These are phyloP conservation scores for Australoheros scitulus DNA, from an alignment of 2,113 vertebrate species.

Conservation along the genomic window DNA sequence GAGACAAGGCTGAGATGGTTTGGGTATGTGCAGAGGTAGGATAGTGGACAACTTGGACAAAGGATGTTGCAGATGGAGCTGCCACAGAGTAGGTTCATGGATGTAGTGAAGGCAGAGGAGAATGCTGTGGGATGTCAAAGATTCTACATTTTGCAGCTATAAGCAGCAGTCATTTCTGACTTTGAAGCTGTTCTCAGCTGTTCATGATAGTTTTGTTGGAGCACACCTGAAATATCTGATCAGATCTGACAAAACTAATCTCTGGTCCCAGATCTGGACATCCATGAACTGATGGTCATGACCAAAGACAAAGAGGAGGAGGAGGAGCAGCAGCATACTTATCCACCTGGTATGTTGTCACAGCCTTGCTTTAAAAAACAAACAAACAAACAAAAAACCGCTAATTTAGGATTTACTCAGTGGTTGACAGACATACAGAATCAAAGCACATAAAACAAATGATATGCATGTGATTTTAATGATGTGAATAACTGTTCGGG, in stretches of 20 bases:
- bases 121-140: background rate
- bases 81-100: too few relatives aligned
- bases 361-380: too few relatives aligned
- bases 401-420: background rate
- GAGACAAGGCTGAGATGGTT: too few relatives aligned
- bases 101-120: too few relatives aligned
- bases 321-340: background rate
- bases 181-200: background rate
- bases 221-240: background rate
- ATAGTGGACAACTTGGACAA: too few relatives aligned
- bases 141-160: background rate
- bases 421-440: background rate
- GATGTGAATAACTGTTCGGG: background rate
- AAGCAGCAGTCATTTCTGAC: background rate
- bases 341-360: background rate
- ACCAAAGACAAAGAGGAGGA: background rate
- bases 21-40: too few relatives aligned
- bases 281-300: conserved; percentile 7
- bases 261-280: background rate
- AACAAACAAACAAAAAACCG: too few relatives aligned
- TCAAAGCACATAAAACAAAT: background rate
- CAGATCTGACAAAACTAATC: background rate
- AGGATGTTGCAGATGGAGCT: too few relatives aligned
- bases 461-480: background rate
- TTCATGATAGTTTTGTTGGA: background rate